Base-by-base conservation (phyloP, 2,113 vertebrate genomes). In the Dicaeum eximium region DNA sequence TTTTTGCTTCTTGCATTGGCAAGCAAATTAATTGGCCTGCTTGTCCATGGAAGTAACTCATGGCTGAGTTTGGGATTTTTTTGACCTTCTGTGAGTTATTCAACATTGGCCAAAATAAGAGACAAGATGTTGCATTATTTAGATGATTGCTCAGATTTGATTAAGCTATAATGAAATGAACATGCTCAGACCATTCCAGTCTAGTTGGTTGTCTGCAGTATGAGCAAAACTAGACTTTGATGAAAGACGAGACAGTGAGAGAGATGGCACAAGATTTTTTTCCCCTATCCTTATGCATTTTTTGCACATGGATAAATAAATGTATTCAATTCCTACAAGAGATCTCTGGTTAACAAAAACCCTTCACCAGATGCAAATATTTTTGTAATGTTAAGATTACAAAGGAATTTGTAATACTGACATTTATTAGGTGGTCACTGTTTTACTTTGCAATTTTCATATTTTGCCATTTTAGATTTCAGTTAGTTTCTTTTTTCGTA, bases 181-280 rank as follows among this genome's bases (percentile, higher is more conserved):
- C 9, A 28, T 23, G 9, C 2, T 66, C 15, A 87, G 51, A 58
- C 16, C 4, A 66, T 5, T 14, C 28, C 15, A 44, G 10, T 61
- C 12, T 19, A 64, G 13, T 17, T 77, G 11, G 65, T 53, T 84
- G 8, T 24, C 20, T 35, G 15, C 38, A 9, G 42, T 47, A 54
- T 6, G 16, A 73, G 13, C 13, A 88, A 88, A 82, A n/a, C 11
- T 54, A 78, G 79, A 74, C 9, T 80, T 77, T 33, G 10, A 70
- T 30, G 9, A 53, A 10, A 25, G 13, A 54, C 0, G 0, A 58
- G 22, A 61, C 7, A 70, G 3, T 17, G 11, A 58, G 11, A 67
- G 8, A 74, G 15, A 19, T 9, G 7, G 62, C n/a, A 47, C 9
- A 81, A 45, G 25, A 8, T 9, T 58, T 60, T 62, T 80, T 64